Percentiles rank a stretch among this genome's conserved stretches.
These are phyloP conservation scores for Parazoanthus darwini DNA, from an alignment of 92 coral and sea anemone species.

Conservation along the genomic window DNA sequence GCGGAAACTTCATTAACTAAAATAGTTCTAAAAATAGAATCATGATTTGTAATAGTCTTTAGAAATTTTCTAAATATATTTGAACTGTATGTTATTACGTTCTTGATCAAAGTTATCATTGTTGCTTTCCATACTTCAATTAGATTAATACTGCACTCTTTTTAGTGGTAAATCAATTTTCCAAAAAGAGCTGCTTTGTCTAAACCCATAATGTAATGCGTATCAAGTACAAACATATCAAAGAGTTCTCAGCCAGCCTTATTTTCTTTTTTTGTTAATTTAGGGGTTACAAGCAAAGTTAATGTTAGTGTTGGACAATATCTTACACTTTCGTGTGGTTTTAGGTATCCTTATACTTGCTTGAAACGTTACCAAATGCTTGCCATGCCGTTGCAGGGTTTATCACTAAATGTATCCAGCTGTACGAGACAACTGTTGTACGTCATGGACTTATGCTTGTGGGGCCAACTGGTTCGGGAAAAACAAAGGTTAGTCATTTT, in stretches of 20 bases:
- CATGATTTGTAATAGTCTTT: too few relatives aligned
- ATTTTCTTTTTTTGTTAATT: background rate
- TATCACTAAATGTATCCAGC: slow-evolving; percentile 94
- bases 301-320: background rate
- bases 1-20: too few relatives aligned
- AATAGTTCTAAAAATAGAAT: too few relatives aligned
- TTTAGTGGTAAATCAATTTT: too few relatives aligned
- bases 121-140: too few relatives aligned
- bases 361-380: background rate
- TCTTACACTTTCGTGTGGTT: background rate
- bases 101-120: too few relatives aligned
- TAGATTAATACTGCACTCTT: too few relatives aligned
- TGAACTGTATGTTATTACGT: too few relatives aligned
- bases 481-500: slow-evolving; percentile 68
- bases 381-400: slow-evolving; percentile 50
- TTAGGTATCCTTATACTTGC: background rate
- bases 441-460: slow-evolving; percentile 99
- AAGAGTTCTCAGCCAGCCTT: background rate
- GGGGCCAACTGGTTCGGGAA: slow-evolving; percentile 99
- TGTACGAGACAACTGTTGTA: slow-evolving; percentile 97
- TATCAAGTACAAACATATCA: too few relatives aligned
- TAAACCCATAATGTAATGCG: too few relatives aligned
- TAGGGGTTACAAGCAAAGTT: background rate
- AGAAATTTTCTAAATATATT: too few relatives aligned
- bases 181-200: too few relatives aligned